Percentiles rank a stretch among this genome's conserved stretches.
Conservation (phyloP, 2,113 vertebrate species). For the Lontra canadensis region DNA sequence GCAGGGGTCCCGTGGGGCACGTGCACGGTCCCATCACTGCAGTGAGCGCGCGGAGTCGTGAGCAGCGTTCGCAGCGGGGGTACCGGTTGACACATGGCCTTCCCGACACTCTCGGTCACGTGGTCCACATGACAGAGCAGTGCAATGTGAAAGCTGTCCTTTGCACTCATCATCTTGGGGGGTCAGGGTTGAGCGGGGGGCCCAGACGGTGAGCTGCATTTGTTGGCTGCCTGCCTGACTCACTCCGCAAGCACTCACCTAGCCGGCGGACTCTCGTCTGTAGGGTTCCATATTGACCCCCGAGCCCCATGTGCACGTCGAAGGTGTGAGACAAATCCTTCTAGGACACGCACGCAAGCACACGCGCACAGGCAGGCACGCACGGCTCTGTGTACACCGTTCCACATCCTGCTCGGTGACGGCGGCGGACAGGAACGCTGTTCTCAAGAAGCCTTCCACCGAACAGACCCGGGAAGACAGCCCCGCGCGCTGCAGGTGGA, state of each 20-base stretch:
- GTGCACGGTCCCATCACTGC: background rate
- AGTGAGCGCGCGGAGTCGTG: accelerated
- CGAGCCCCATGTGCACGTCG: no score
- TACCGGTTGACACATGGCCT: background rate
- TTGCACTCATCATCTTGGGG: background rate
- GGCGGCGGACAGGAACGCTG: accelerated
- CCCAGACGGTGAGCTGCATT: background rate
- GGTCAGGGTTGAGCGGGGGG: background rate
- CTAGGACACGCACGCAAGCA: no score
- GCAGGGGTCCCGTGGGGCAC: no score
- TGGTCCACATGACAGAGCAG: accelerated
- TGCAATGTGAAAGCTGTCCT: background rate
- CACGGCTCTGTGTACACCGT: accelerated
- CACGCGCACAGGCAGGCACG: background rate
- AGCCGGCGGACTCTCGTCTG: accelerated
- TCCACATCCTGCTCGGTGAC: background rate
- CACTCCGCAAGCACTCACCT: no score
- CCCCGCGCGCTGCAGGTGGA: accelerated
- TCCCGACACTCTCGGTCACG: accelerated
- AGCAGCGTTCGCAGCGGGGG: accelerated
- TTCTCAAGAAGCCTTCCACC: background rate
- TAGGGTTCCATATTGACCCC: background rate
- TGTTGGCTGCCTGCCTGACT: background rate
- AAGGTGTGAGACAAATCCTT: background rate
- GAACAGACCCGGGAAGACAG: accelerated